phyloP scores from a whole-genome alignment of 2,888 invertebrate species.

The Mimumesa dahlbomi region DNA sequence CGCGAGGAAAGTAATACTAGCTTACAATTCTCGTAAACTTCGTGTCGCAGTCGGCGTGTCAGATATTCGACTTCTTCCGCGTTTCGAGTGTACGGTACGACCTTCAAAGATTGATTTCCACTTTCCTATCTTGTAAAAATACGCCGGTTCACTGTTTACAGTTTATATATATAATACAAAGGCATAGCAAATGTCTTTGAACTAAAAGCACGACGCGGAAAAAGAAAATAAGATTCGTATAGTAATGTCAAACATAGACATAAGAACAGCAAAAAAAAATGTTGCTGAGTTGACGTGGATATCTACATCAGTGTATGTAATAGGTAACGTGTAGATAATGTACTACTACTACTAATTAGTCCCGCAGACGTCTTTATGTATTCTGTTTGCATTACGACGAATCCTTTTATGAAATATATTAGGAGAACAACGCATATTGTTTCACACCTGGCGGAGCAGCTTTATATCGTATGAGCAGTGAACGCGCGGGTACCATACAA shows the following conservation, averaged over 20 bases:
- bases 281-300: no score
- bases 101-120: not conserved
- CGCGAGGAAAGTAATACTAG: conserved; percentile 60
- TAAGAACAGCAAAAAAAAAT: no score
- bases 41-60: not conserved
- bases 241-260: no score
- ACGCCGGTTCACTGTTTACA: no score
- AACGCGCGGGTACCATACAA: conserved; percentile 5
- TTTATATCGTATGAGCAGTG: not conserved
- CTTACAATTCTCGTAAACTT: conserved; percentile 71
- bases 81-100: conserved; percentile 1
- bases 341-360: no score
- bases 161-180: no score
- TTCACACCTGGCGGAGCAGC: conserved; percentile 7
- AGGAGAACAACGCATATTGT: conserved; percentile 12
- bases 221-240: no score
- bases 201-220: no score
- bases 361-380: no score
- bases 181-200: no score
- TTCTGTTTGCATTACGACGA: not conserved
- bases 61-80: not conserved
- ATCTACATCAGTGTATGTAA: no score
- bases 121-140: not conserved
- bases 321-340: no score
- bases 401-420: conserved; percentile 4